A percentile compares a stretch with the other conserved stretches of the same genome.
phyloP scores from a whole-genome alignment of 2,797 vertebrate species.

The Mormyrops attenuatus region DNA sequence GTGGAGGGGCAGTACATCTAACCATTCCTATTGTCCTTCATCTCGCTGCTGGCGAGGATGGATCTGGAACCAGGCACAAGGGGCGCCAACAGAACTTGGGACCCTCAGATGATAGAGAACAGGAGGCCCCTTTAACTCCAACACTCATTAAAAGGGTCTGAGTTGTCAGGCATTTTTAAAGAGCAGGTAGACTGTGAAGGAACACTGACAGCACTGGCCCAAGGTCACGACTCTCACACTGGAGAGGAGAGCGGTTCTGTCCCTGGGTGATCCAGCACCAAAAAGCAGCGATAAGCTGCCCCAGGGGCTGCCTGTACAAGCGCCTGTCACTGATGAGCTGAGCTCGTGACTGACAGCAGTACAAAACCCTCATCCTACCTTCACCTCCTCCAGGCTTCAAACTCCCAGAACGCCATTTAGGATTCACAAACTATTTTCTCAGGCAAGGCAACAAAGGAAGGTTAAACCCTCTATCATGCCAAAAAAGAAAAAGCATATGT shows the following conservation, averaged over 20 bases:
- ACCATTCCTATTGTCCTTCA: background rate
- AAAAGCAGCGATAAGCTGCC: background rate
- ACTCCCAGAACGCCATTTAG: background rate
- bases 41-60: background rate
- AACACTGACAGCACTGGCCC: background rate
- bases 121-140: background rate
- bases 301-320: background rate
- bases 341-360: background rate
- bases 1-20: background rate
- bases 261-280: background rate
- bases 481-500: background rate
- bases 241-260: background rate
- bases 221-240: background rate
- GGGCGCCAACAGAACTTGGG: conserved; percentile 23
- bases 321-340: background rate
- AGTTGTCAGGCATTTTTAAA: background rate
- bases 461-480: background rate
- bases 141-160: background rate
- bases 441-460: background rate
- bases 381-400: background rate
- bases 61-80: conserved; percentile 17
- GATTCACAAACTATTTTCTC: conserved; percentile 15
- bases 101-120: conserved; percentile 8
- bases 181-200: background rate
- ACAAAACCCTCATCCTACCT: background rate